Evolutionary conservation across 2,113 vertebrate species (phyloP).

Genomic region (Hippolais icterina): DNA sequence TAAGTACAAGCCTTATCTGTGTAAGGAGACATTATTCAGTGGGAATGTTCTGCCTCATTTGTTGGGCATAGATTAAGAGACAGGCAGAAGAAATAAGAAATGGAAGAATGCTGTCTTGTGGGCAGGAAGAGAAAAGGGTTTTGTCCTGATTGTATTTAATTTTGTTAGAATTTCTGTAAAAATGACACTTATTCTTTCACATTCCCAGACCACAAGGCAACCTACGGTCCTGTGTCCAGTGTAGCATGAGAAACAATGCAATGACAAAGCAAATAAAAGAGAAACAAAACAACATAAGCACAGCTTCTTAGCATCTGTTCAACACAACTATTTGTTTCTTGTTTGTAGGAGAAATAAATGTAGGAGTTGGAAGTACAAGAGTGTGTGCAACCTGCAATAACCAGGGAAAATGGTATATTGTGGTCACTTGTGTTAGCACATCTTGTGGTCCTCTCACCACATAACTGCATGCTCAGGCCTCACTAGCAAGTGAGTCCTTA

Average conservation of each 20-base stretch:
- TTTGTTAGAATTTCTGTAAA: not conserved
- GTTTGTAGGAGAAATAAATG: not conserved
- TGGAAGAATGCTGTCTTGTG: not conserved
- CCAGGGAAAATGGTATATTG: not conserved
- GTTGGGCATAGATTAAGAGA: not conserved
- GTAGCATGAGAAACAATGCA: not conserved
- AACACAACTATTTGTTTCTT: not conserved
- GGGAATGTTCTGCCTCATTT: not conserved
- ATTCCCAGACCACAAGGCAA: not conserved
- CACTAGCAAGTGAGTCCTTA: not conserved
- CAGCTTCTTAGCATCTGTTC: not conserved
- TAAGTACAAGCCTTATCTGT: fast-evolving
- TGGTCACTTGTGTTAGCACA: not conserved
- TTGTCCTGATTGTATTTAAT: not conserved
- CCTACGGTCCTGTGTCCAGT: not conserved
- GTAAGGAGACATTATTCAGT: not conserved
- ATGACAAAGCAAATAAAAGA: not conserved
- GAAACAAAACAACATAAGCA: not conserved
- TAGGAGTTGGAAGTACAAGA: not conserved
- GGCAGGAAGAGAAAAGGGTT: not conserved
- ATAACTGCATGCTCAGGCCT: not conserved
- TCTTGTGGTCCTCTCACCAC: not conserved
- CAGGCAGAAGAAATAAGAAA: not conserved
- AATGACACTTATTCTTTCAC: not conserved
- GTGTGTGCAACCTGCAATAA: not conserved